A percentile compares a stretch with the other conserved stretches of the same genome.
phyloP scores from a whole-genome alignment of 1,140 invertebrate species.

The Drosophila novamexicana region DNA sequence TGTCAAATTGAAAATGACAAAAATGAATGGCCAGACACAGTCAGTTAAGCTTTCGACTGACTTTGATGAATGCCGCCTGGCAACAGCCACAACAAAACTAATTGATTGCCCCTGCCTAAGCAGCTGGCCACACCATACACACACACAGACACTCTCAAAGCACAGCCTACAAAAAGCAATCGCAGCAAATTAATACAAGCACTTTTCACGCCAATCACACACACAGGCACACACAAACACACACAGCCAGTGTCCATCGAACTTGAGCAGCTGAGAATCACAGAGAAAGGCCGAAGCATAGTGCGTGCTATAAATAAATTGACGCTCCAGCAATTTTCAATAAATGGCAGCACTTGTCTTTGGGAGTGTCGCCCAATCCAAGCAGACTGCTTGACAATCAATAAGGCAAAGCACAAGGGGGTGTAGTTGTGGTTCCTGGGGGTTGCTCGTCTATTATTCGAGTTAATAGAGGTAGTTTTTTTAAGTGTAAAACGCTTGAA shows the following conservation, averaged over 20 bases:
- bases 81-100: constrained; percentile 57
- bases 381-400: constrained; percentile 51
- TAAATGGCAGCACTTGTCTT: constrained; percentile 47
- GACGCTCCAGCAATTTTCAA: constrained; percentile 66
- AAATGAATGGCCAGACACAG: constrained; percentile 36
- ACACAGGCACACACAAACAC: not conserved
- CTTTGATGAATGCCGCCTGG: constrained; percentile 72
- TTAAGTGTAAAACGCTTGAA: constrained; percentile 59
- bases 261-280: not conserved
- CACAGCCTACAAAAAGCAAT: constrained; percentile 34
- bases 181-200: constrained; percentile 58
- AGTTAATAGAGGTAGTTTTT: constrained; percentile 64
- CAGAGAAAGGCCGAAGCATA: not conserved
- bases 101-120: constrained; percentile 55
- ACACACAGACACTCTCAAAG: not conserved
- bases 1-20: constrained; percentile 73
- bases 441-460: constrained; percentile 9
- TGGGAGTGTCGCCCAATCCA: not conserved
- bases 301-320: constrained; percentile 66
- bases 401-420: constrained; percentile 34
- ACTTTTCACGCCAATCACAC: constrained; percentile 53
- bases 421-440: not conserved
- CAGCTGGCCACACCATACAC: not conserved
- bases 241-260: not conserved
- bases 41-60: constrained; percentile 39